These are phyloP conservation scores for Aramus guarauna DNA, from an alignment of 2,113 vertebrate species.

Conservation along the genomic window DNA sequence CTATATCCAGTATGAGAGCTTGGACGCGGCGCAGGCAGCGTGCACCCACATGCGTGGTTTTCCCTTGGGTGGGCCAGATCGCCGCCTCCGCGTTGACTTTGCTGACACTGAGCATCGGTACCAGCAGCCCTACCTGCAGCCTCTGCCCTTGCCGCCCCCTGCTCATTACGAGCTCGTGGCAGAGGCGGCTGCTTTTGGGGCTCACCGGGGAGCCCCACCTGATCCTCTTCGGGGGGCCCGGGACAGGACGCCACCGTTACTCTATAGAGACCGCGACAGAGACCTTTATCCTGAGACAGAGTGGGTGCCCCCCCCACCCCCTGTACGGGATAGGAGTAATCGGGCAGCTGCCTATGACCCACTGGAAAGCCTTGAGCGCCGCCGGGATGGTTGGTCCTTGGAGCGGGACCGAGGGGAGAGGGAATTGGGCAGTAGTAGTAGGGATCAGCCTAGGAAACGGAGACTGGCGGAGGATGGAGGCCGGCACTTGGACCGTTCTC, in stretches of 20 bases:
- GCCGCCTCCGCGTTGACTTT: conserved; percentile 92
- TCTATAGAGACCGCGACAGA: conserved; percentile 91
- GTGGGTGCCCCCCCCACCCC: conserved; percentile 86
- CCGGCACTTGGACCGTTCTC: conserved; percentile 89
- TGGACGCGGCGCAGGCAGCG: conserved; percentile 94
- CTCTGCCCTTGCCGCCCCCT: conserved; percentile 82
- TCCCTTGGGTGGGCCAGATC: conserved; percentile 90
- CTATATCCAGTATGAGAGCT: conserved; percentile 97
- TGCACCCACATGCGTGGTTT: conserved; percentile 97
- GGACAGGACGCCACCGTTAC: conserved; percentile 90
- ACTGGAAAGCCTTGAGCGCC: conserved; percentile 89
- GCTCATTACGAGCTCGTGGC: conserved; percentile 92
- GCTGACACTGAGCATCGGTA: conserved; percentile 95
- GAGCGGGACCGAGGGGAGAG: conserved; percentile 86
- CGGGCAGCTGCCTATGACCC: conserved; percentile 85
- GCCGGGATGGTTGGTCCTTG: conserved; percentile 93
- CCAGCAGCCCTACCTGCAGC: conserved; percentile 93
- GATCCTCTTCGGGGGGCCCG: conserved; percentile 88
- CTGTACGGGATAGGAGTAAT: conserved; percentile 84
- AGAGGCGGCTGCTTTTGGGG: conserved; percentile 84
- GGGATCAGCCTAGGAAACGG: conserved; percentile 89
- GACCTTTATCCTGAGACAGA: conserved; percentile 90
- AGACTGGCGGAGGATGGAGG: conserved; percentile 84
- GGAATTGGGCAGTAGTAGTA: conserved; percentile 73
- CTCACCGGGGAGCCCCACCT: conserved; percentile 82